A percentile compares a stretch with the other conserved stretches of the same genome.
phyloP scores from a whole-genome alignment of 37 sponge, comb jelly and placozoan species.

The Petrosia ficiformis region DNA sequence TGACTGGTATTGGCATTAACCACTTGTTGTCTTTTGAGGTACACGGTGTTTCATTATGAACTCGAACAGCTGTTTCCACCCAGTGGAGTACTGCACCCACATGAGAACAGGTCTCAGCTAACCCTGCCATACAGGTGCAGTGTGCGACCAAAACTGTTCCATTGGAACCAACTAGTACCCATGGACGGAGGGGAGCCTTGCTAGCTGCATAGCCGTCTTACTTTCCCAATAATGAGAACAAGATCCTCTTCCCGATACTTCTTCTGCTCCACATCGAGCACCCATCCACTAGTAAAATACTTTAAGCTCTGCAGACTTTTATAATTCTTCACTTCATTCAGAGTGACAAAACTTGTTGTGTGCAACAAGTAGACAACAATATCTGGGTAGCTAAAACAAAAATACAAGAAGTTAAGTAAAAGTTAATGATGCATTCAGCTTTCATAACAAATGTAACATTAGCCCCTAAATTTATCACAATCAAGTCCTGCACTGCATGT shows the following conservation, averaged over 20 bases:
- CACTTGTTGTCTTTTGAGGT: conserved; percentile 34
- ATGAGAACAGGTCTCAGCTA: conserved; percentile 42
- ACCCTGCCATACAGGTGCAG: conserved; percentile 42
- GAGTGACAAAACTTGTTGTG: conserved; percentile 47
- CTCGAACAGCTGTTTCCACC: conserved; percentile 38
- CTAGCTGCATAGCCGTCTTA: too few relatives aligned
- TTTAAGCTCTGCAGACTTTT: conserved; percentile 50
- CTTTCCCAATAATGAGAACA: conserved; percentile 11
- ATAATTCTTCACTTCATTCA: conserved; percentile 50
- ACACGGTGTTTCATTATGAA: conserved; percentile 18
- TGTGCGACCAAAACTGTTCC: conserved; percentile 37
- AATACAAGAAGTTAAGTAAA: background rate
- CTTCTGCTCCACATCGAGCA: conserved; percentile 34
- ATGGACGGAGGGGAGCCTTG: too few relatives aligned
- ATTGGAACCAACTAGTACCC: conserved; percentile 1
- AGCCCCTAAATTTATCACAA: too few relatives aligned
- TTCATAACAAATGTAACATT: too few relatives aligned
- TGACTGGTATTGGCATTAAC: conserved; percentile 28
- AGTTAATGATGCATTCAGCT: too few relatives aligned
- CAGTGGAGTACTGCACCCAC: conserved; percentile 47
- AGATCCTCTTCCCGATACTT: conserved; percentile 17
- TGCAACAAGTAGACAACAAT: conserved; percentile 40
- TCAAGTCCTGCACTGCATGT: too few relatives aligned
- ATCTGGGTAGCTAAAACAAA: conserved; percentile 30
- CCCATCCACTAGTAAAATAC: conserved; percentile 54